A percentile compares a stretch with the other conserved stretches of the same genome.
These are phyloP conservation scores for Sminthurinus signatus DNA, from an alignment of 1,140 invertebrate genomes.

Conservation along the genomic window DNA sequence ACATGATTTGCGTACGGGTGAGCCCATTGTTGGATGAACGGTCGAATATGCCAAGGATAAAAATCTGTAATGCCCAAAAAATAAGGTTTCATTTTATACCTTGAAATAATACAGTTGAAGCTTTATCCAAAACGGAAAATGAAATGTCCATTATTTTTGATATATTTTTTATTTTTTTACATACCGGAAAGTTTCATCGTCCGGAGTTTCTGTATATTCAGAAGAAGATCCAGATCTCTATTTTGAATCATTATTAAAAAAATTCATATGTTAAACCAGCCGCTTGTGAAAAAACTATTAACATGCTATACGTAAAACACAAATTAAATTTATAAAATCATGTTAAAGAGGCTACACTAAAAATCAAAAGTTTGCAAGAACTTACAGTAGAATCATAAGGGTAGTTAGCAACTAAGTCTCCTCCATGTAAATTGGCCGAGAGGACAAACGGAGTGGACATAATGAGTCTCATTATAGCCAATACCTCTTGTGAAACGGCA, in stretches of 20 bases:
- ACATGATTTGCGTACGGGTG: slow-evolving; percentile 52
- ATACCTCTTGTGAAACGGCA: slow-evolving; percentile 76
- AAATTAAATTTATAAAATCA: no score
- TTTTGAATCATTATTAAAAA: no score
- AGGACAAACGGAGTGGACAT: slow-evolving; percentile 78
- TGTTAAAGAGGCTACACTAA: no score
- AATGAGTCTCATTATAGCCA: slow-evolving; percentile 71
- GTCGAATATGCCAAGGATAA: slow-evolving; percentile 59
- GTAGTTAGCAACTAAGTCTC: slow-evolving; percentile 84
- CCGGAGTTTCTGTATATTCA: slow-evolving; percentile 69
- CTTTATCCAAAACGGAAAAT: no score
- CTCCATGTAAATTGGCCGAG: slow-evolving; percentile 81
- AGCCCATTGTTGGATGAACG: slow-evolving; percentile 61
- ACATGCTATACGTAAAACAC: no score
- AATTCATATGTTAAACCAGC: no score
- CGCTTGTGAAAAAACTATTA: no score
- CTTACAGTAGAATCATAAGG: slow-evolving; percentile 70
- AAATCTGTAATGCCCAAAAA: slow-evolving; percentile 56
- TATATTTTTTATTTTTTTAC: no score
- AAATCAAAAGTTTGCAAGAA: no score
- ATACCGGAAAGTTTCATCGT: slow-evolving; percentile 80
- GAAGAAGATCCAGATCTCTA: slow-evolving; percentile 53
- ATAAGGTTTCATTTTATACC: no score
- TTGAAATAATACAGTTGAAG: no score
- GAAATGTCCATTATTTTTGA: no score